phyloP scores from a whole-genome alignment of 2,797 vertebrate genomes.

The Sebastolobus altivelis region DNA sequence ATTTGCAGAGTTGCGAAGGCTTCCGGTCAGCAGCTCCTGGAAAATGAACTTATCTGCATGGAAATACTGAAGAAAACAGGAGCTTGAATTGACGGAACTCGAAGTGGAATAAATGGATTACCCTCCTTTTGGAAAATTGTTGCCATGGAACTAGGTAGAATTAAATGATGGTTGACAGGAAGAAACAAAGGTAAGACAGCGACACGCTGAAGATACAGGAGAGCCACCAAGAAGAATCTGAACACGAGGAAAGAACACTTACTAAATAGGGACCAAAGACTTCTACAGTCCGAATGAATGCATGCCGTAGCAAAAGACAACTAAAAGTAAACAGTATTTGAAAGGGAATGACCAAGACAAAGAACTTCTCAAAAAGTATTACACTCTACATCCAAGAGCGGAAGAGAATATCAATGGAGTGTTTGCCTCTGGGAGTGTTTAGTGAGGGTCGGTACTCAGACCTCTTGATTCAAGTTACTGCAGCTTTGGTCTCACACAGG shows the following conservation, averaged over 20 bases:
- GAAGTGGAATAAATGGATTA: slow-evolving; percentile 81
- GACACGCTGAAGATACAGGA: slow-evolving; percentile 63
- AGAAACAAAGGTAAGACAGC: slow-evolving; percentile 69
- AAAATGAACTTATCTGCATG: slow-evolving; percentile 69
- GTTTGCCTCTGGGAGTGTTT: slow-evolving; percentile 65
- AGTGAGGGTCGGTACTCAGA: slow-evolving; percentile 63
- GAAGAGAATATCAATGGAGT: slow-evolving; percentile 76
- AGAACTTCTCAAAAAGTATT: slow-evolving; percentile 50
- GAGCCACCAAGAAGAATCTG: slow-evolving; percentile 53
- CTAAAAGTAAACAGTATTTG: slow-evolving; percentile 42
- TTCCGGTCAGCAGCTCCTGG: slow-evolving; percentile 62
- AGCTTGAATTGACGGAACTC: slow-evolving; percentile 67
- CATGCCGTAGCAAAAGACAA: slow-evolving; percentile 29
- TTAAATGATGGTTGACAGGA: slow-evolving; percentile 71
- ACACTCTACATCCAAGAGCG: slow-evolving; percentile 58
- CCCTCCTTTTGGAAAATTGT: slow-evolving; percentile 73
- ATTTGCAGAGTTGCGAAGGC: slow-evolving; percentile 72
- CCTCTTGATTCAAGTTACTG: slow-evolving; percentile 59
- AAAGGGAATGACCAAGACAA: slow-evolving; percentile 69
- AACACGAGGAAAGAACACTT: slow-evolving; percentile 52
- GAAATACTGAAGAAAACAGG: slow-evolving; percentile 66
- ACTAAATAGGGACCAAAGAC: slow-evolving; percentile 77
- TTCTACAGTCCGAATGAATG: slow-evolving; percentile 63
- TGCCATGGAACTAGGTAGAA: slow-evolving; percentile 75
- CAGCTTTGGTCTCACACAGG: slow-evolving; percentile 72